Percentiles rank a stretch among this genome's conserved stretches.
Conservation (phyloP, 2,113 vertebrate species). For the Lepus timidus region DNA sequence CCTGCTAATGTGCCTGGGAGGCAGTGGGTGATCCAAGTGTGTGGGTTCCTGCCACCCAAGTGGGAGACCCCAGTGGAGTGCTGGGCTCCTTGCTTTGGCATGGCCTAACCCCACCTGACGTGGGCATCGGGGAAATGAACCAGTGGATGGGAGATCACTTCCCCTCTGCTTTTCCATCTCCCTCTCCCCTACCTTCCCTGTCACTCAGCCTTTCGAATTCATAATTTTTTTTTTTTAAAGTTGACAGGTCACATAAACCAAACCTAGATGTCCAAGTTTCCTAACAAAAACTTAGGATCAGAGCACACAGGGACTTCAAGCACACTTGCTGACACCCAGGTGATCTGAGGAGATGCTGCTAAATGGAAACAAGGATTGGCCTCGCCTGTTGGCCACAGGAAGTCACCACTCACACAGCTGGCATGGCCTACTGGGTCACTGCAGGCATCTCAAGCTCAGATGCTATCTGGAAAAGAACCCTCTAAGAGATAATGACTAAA, state of each 20-base stretch:
- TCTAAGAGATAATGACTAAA: neutral
- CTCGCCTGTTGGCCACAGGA: neutral
- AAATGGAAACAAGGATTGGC: neutral
- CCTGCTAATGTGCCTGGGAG: too few species aligned
- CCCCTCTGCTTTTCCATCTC: too few species aligned
- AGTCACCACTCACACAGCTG: neutral
- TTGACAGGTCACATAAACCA: neutral
- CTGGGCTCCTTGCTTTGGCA: too few species aligned
- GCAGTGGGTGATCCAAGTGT: too few species aligned
- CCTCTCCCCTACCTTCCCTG: too few species aligned
- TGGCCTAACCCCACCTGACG: too few species aligned
- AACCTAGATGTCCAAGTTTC: neutral
- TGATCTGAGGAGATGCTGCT: neutral
- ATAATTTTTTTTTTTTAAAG: too few species aligned
- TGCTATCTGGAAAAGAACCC: rapidly evolving
- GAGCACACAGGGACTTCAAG: neutral
- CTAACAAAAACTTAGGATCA: neutral
- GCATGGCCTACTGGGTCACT: neutral
- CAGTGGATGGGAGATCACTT: too few species aligned
- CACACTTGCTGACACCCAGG: neutral
- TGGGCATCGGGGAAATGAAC: too few species aligned
- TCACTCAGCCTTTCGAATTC: too few species aligned
- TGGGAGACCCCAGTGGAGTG: too few species aligned
- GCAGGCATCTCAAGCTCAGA: rapidly evolving
- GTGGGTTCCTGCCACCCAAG: too few species aligned